Conservation (phyloP, 2,797 vertebrate genomes). For the Halcyon smyrnensis region DNA sequence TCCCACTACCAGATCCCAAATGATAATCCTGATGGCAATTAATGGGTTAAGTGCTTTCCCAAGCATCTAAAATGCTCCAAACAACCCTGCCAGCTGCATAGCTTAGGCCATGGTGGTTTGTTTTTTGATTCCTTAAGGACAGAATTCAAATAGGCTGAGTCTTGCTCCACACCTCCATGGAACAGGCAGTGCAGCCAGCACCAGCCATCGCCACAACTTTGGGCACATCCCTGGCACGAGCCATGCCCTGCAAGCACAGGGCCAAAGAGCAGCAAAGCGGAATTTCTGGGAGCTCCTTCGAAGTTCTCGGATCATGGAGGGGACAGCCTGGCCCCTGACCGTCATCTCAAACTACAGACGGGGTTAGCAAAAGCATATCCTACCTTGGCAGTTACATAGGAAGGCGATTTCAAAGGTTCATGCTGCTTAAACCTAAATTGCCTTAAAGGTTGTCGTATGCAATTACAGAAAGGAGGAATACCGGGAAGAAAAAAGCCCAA, state of each 20-base stretch:
- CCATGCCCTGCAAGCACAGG: not conserved
- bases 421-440: not conserved
- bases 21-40: not conserved
- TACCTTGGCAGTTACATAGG: not conserved
- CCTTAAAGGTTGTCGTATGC: not conserved
- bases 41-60: not conserved
- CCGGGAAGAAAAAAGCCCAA: not conserved
- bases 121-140: not conserved
- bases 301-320: fast-evolving
- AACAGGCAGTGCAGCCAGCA: not conserved
- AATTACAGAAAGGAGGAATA: not conserved
- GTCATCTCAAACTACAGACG: not conserved
- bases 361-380: not conserved
- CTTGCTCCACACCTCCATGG: not conserved
- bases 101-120: not conserved
- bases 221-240: not conserved
- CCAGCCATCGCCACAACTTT: not conserved
- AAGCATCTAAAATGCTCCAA: not conserved
- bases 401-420: not conserved
- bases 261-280: not conserved
- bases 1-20: not conserved
- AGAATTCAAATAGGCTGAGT: not conserved
- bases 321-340: not conserved
- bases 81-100: not conserved
- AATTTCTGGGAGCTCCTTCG: not conserved